Conservation (phyloP, 2,113 vertebrate genomes). For the Nettapus auritus region DNA sequence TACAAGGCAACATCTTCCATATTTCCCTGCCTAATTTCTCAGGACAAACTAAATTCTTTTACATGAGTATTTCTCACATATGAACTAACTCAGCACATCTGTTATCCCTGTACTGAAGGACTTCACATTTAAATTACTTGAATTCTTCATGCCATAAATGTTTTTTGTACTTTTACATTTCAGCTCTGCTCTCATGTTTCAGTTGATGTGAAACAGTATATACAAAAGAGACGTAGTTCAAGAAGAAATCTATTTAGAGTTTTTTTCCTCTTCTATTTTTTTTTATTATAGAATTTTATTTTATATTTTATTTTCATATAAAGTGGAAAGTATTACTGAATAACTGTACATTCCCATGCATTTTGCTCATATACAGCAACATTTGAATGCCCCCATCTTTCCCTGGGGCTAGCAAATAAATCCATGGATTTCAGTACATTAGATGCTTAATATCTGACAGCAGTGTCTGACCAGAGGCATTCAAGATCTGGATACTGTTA, state of each 20-base stretch:
- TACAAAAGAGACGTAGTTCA: background rate
- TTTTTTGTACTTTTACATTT: background rate
- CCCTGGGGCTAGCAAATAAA: background rate
- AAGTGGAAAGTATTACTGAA: background rate
- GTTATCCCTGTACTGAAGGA: background rate
- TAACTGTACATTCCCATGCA: background rate
- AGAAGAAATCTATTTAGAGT: background rate
- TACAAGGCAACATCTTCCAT: background rate
- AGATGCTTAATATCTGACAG: background rate
- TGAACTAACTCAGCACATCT: background rate
- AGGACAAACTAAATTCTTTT: background rate
- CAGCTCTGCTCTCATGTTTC: background rate
- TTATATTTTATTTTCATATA: background rate
- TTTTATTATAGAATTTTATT: background rate
- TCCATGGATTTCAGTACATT: background rate
- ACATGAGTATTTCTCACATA: background rate
- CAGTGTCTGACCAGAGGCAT: conserved; percentile 2
- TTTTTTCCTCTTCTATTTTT: background rate
- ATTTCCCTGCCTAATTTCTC: background rate
- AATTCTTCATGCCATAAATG: background rate
- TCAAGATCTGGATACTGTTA: background rate
- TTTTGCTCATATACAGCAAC: background rate
- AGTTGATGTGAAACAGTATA: background rate
- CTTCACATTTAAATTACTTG: background rate
- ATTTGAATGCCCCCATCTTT: background rate